Base-by-base conservation (phyloP, 2,888 invertebrate genomes). In the Drosophila nr. perissopoda region DNA sequence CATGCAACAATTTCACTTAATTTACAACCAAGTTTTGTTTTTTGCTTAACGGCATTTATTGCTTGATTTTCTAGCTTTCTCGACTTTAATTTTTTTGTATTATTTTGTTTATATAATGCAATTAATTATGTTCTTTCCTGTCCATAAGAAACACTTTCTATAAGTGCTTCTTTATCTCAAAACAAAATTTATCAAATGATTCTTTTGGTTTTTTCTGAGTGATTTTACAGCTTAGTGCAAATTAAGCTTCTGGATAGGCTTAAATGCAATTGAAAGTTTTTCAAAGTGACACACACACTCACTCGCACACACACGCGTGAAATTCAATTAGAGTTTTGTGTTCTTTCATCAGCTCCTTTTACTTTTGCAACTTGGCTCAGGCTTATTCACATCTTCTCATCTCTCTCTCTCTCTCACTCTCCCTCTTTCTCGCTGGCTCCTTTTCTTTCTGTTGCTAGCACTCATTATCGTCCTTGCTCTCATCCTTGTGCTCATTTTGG, bases 301-400 rank as follows among this genome's bases (percentile, higher is more conserved):
- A 57, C 54, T 48, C 33, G 56, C 46, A 54, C 34, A 69, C 49
- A 51, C 52, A 31, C 58, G 68, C 58, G 68, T 70, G 65, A 76
- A 76, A 85, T 86, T 85, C 89, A 85, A 85, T 85, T 85, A 88
- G 79, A 86, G 81, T 81, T 80, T 64, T 73, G 61, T 73, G 74
- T 77, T 68, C 71, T 72, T 75, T 88, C 83, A 82, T 76, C 88
- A 79, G 83, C 56, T 64, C 67, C 65, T 71, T 69, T 65, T 46
- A 13, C 54, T 67, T 54, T 49, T 34, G 42, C 62, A 49, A 53
- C 53, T 62, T 54, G 48, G 38, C 49, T 60, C 51, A 49, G 48
- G 33, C 13, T 31, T 53, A 31, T n/a, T 25, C 54, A 16, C 25
- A 18, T 16, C 33, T 40, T 4, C 25, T 18, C 40, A n/a, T 18